Evolutionary conservation across 1,140 invertebrate species (phyloP).

Genomic region (Cotesia vestalis): DNA sequence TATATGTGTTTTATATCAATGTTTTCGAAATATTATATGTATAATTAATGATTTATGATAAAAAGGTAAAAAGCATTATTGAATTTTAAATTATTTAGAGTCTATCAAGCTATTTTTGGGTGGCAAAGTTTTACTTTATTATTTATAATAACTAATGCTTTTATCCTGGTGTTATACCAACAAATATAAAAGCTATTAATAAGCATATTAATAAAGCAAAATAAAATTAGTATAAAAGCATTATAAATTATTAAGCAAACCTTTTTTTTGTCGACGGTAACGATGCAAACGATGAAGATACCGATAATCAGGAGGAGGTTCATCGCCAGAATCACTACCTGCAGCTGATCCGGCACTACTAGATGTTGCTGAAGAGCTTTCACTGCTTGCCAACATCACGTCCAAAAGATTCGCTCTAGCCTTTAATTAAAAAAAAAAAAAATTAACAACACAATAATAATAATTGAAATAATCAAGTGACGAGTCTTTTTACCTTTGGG

Average conservation of each 20-base stretch:
- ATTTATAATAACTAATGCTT: too few relatives aligned
- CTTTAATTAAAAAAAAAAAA: slow-evolving; percentile 57
- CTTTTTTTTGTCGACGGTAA: slow-evolving; percentile 79
- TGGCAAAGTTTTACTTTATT: too few relatives aligned
- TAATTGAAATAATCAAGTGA: slow-evolving; percentile 17
- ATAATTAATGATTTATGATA: too few relatives aligned
- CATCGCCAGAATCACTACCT: slow-evolving; percentile 69
- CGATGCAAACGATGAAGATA: slow-evolving; percentile 76
- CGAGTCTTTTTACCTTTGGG: slow-evolving; percentile 69
- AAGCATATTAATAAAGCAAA: too few relatives aligned
- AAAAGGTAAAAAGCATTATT: too few relatives aligned
- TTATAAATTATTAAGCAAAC: slow-evolving; percentile 55
- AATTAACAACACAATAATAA: not conserved
- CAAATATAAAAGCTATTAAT: too few relatives aligned
- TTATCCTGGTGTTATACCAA: too few relatives aligned
- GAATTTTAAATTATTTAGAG: too few relatives aligned
- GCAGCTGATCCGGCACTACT: slow-evolving; percentile 69
- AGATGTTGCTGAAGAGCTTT: slow-evolving; percentile 73
- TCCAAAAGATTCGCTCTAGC: slow-evolving; percentile 78
- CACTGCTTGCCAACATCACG: slow-evolving; percentile 78
- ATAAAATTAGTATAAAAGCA: too few relatives aligned
- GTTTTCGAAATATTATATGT: too few relatives aligned
- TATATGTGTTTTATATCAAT: too few relatives aligned
- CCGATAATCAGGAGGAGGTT: slow-evolving; percentile 71
- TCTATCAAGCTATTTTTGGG: too few relatives aligned